These are phyloP conservation scores for Himalopsyche kuldschensis DNA, from an alignment of 2,888 invertebrate genomes.

Conservation along the genomic window DNA sequence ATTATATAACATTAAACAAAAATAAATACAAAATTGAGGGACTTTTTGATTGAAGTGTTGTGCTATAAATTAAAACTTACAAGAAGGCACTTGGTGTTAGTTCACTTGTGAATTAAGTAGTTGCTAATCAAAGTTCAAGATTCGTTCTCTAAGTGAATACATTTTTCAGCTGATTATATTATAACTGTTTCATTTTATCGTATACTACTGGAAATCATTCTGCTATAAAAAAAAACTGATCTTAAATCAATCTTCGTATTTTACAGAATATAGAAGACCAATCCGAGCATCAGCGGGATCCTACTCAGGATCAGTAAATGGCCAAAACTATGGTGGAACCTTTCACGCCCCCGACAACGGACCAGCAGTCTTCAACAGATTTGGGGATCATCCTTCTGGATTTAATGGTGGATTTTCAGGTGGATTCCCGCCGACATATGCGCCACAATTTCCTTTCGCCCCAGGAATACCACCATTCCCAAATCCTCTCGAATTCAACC, in stretches of 20 bases:
- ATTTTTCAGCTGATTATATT: too few relatives aligned
- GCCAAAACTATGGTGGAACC: conserved; percentile 34
- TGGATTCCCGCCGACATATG: not conserved
- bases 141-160: too few relatives aligned
- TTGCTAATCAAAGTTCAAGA: too few relatives aligned
- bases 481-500: conserved; percentile 31
- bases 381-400: conserved; percentile 19
- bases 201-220: too few relatives aligned
- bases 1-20: too few relatives aligned
- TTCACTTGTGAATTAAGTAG: too few relatives aligned
- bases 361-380: conserved; percentile 32
- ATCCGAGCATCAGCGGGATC: conserved; percentile 29
- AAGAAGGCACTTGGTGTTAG: too few relatives aligned
- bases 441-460: conserved; percentile 26
- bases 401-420: not conserved
- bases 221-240: too few relatives aligned
- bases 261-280: conserved; percentile 20
- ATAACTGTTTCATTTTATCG: too few relatives aligned
- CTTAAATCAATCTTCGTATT: not conserved
- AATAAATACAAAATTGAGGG: too few relatives aligned
- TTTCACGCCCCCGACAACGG: conserved; percentile 34
- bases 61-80: too few relatives aligned
- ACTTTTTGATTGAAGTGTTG: too few relatives aligned
- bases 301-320: conserved; percentile 30
- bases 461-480: conserved; percentile 29